phyloP scores from a whole-genome alignment of 2,888 invertebrate genomes.

The Molorchus minor region DNA sequence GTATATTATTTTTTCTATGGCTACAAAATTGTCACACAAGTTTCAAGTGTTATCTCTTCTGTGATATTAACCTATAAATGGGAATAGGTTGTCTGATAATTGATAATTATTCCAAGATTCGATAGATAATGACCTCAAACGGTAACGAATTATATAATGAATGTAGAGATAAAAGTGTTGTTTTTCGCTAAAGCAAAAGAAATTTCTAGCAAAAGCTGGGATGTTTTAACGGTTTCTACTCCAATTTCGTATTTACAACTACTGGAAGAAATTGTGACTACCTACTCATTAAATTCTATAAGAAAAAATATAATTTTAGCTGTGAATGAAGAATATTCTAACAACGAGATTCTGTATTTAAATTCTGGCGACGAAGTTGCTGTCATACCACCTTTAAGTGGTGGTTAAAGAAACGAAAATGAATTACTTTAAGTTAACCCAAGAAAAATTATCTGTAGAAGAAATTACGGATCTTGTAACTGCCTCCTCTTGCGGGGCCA shows the following conservation, averaged over 20 bases:
- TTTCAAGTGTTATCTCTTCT: no score
- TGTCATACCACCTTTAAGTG: constrained; percentile 93
- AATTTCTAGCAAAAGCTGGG: constrained; percentile 72
- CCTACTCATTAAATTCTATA: constrained; percentile 74
- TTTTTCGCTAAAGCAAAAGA: constrained; percentile 94
- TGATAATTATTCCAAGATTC: no score
- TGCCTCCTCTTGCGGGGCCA: constrained; percentile 83
- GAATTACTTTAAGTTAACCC: constrained; percentile 76
- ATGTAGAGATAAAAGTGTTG: constrained; percentile 73
- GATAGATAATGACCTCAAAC: no score
- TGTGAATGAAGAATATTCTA: constrained; percentile 82
- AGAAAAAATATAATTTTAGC: constrained; percentile 79
- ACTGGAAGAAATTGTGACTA: constrained; percentile 68
- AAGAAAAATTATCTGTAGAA: constrained; percentile 74
- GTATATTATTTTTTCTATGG: no score
- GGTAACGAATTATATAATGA: constrained; percentile 50
- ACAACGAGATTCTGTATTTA: constrained; percentile 64
- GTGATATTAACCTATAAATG: no score
- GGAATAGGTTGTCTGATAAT: no score
- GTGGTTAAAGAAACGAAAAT: constrained; percentile 74
- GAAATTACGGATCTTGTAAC: constrained; percentile 72
- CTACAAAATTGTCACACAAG: no score
- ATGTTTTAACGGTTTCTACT: constrained; percentile 65
- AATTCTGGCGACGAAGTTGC: constrained; percentile 83
- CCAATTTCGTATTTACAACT: constrained; percentile 69